These are phyloP conservation scores for Papilio protenor DNA, from an alignment of 2,888 invertebrate genomes.

Conservation along the genomic window DNA sequence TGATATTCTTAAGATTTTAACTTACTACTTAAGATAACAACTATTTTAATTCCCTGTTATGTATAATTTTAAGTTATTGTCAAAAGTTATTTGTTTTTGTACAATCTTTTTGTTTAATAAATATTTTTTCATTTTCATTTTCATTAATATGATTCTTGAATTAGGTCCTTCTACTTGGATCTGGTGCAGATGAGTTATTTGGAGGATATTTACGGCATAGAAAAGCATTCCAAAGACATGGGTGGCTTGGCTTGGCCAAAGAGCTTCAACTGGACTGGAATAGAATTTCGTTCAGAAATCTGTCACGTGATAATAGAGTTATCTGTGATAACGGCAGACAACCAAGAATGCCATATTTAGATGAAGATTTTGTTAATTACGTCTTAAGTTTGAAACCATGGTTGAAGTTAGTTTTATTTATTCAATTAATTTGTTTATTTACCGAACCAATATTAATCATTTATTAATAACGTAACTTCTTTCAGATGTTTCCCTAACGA, in stretches of 20 bases:
- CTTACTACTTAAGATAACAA: too few relatives aligned
- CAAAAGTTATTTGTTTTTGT: too few relatives aligned
- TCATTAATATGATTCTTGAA: conserved; percentile 46
- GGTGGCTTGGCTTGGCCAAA: conserved; percentile 82
- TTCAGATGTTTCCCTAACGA: conserved; percentile 85
- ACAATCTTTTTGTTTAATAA: neutral
- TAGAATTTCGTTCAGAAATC: conserved; percentile 94
- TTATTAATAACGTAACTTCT: conserved; percentile 45
- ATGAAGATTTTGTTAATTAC: conserved; percentile 88
- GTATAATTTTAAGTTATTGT: too few relatives aligned
- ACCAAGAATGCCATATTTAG: conserved; percentile 91
- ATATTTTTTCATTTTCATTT: neutral
- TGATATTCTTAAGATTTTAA: too few relatives aligned
- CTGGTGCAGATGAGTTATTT: conserved; percentile 98
- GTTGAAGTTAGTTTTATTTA: conserved; percentile 83
- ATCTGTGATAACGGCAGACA: conserved; percentile 95
- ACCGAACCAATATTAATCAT: neutral
- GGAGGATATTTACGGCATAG: conserved; percentile 97
- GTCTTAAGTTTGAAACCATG: conserved; percentile 86
- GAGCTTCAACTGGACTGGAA: conserved; percentile 92
- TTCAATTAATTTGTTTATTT: neutral
- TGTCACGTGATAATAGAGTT: conserved; percentile 97
- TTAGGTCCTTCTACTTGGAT: conserved; percentile 93
- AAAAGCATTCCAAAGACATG: conserved; percentile 85
- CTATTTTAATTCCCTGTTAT: too few relatives aligned